phyloP scores from a whole-genome alignment of 2,113 vertebrate genomes.

The Solenodon paradoxus region DNA sequence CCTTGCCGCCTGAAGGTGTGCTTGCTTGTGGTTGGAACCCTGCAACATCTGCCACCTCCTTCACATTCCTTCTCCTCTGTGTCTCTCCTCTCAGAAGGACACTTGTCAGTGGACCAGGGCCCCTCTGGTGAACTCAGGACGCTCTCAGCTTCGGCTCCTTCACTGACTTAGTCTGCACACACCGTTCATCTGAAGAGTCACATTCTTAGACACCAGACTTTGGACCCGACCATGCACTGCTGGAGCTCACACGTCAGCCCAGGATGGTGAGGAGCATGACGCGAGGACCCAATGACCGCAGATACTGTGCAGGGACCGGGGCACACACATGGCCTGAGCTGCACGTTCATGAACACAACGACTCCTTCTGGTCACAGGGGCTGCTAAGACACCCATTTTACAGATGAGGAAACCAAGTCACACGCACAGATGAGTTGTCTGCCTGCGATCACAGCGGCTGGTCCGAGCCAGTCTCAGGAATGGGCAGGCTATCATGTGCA shows the following conservation, averaged over 20 bases:
- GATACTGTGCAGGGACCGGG: accelerated
- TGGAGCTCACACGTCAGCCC: accelerated
- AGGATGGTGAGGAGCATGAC: neutral
- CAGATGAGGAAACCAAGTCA: neutral
- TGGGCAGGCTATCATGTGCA: neutral
- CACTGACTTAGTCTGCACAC: neutral
- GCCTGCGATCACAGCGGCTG: neutral
- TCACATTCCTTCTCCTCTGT: accelerated
- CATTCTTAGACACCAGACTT: neutral
- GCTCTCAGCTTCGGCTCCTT: neutral
- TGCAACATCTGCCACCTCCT: neutral
- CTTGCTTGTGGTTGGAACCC: neutral
- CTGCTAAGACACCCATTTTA: neutral
- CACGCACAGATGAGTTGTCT: neutral
- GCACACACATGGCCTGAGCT: accelerated
- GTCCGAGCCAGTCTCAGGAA: neutral
- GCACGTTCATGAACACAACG: neutral
- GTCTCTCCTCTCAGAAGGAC: neutral
- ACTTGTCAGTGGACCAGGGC: neutral
- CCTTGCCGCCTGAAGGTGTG: neutral
- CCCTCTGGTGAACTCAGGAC: neutral
- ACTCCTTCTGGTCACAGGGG: accelerated
- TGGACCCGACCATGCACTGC: too few relatives aligned
- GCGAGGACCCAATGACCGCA: accelerated
- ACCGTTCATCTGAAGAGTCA: neutral